Evolutionary conservation across 2,888 invertebrate genomes (phyloP), one percentile per base, ranked within the genome.

Genomic region (Diadegma fenestrale): DNA sequence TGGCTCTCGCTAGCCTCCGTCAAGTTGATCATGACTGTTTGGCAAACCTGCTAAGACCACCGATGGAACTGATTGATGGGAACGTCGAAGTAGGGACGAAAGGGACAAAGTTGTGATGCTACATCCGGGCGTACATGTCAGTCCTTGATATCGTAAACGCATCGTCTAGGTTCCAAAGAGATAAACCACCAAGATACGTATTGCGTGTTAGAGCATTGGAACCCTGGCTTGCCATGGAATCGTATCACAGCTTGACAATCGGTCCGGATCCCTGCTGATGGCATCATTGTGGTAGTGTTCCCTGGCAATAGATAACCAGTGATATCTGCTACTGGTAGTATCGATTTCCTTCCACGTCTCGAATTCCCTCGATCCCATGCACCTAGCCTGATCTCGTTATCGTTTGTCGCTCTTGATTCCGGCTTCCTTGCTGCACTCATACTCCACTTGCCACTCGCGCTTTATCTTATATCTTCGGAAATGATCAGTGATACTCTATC

Each of bases 1-100:
- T 86, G 84, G 78, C 80, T 86, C 87, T 86, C 89, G 88, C 87
- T 84, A 51, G 79, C 30, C 51, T 85, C 61, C 26, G 79, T 30
- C 80, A 64, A 73, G 80, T 68, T 43, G 58, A 82, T 84, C 71
- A 75, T 72, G 80, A 71, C 78, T 75, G 77, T 84, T 85, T 76
- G 84, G 72, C 84, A 84, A 82, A 86, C 82, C 86, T 84, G 86
- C 77, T 86, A 86, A 86, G 84, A 84, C 81, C 82, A 77, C 84
- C 61, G 82, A 68, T 61, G 76, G 58, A 80, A 58, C 76, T 86
- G 84, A 86, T 79, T 84, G 84, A 86, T 86, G 85, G 0, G 77
- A 84, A 82, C 77, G 71, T 58, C 76, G 81, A 84, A 82, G 81
- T 76, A 81, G 81, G 81, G 82, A 66, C 80, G 86, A 86, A 81